phyloP scores from a whole-genome alignment of 2,888 invertebrate species.

The Embidobia sp. region DNA sequence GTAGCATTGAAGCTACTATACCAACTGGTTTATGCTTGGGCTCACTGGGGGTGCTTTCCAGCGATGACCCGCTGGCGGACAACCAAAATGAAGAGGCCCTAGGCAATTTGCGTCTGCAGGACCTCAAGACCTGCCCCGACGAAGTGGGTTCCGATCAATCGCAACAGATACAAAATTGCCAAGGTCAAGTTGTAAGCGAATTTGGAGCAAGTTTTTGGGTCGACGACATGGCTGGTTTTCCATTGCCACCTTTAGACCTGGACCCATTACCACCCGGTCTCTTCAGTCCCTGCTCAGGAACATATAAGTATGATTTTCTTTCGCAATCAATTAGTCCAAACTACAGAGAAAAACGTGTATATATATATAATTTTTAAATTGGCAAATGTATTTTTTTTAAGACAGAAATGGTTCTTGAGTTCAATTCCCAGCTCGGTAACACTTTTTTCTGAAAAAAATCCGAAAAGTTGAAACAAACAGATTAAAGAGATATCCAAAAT shows the following conservation, averaged over 20 bases:
- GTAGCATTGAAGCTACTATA: slow-evolving; percentile 80
- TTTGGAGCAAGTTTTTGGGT: slow-evolving; percentile 84
- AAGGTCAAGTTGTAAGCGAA: slow-evolving; percentile 77
- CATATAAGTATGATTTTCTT: slow-evolving; percentile 84
- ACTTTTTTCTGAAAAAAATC: no score
- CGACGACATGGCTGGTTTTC: slow-evolving; percentile 93
- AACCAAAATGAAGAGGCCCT: slow-evolving; percentile 70
- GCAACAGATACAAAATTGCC: slow-evolving; percentile 75
- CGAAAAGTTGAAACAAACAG: no score
- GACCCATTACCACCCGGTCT: slow-evolving; percentile 94
- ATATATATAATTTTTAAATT: no score
- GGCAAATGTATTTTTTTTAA: no score
- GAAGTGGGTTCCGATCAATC: slow-evolving; percentile 74
- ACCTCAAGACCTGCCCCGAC: slow-evolving; percentile 76
- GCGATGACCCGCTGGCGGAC: slow-evolving; percentile 74
- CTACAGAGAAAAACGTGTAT: no score
- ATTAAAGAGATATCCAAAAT: no score
- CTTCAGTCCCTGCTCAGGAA: slow-evolving; percentile 90
- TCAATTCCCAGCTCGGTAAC: no score
- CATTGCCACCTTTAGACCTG: slow-evolving; percentile 91
- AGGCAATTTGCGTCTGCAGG: slow-evolving; percentile 76
- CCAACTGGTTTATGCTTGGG: slow-evolving; percentile 78
- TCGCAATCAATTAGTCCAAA: no score
- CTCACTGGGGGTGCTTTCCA: slow-evolving; percentile 76
- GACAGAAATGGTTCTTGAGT: no score